Percentiles rank a stretch among this genome's conserved stretches.
phyloP scores from a whole-genome alignment of 2,113 vertebrate species.

The Myotis brandtii region DNA sequence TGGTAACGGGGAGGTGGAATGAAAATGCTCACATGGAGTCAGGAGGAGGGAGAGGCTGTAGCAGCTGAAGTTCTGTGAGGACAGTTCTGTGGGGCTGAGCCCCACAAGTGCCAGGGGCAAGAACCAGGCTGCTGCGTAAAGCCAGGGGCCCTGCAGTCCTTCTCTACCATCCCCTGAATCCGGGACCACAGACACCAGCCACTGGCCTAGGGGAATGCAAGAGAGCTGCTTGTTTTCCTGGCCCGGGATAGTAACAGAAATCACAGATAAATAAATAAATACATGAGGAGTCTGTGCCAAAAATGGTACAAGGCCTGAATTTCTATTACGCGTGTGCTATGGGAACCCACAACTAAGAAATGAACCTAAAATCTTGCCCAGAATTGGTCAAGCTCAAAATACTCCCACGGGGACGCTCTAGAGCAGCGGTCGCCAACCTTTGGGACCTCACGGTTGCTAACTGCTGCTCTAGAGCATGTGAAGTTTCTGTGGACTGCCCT shows the following conservation, averaged over 20 bases:
- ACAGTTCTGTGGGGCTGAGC: background rate
- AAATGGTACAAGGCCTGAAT: background rate
- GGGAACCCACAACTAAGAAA: background rate
- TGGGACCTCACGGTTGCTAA: too few species aligned
- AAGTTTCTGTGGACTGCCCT: background rate
- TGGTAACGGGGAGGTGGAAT: background rate
- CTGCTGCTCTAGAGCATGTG: too few species aligned
- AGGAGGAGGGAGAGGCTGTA: too few species aligned
- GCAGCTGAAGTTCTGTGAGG: background rate
- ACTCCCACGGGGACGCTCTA: too few species aligned
- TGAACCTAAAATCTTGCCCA: background rate
- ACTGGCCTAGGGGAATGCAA: background rate
- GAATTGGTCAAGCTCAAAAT: background rate
- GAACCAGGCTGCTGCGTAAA: background rate
- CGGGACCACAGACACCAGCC: background rate
- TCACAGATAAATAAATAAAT: background rate
- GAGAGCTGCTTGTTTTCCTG: background rate
- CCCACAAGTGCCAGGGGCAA: background rate
- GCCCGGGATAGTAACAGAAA: background rate
- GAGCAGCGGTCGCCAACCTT: too few species aligned
- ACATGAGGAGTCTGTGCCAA: background rate
- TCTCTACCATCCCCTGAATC: background rate
- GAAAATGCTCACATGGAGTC: background rate
- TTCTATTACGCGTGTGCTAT: background rate
- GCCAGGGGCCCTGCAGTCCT: too few species aligned